phyloP scores from a whole-genome alignment of 2,888 invertebrate genomes.

The Chrysotoxum bicinctum region DNA sequence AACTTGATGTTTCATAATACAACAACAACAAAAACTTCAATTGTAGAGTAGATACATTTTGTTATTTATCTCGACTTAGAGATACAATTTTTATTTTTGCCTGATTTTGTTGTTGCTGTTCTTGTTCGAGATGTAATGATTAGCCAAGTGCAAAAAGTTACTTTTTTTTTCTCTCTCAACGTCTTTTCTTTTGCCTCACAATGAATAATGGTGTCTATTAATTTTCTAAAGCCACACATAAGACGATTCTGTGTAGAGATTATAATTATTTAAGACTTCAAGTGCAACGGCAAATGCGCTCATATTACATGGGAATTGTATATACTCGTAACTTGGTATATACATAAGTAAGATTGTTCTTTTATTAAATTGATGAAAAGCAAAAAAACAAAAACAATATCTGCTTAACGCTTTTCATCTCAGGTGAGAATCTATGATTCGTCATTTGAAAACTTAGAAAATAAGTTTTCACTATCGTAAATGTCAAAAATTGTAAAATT shows the following conservation, averaged over 20 bases:
- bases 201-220: slow-evolving; percentile 39
- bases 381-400: not conserved
- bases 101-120: slow-evolving; percentile 9
- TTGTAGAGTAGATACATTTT: slow-evolving; percentile 37
- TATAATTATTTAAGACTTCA: slow-evolving; percentile 55
- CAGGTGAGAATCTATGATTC: not conserved
- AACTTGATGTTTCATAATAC: slow-evolving; percentile 66
- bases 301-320: slow-evolving; percentile 29
- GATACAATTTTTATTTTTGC: slow-evolving; percentile 1
- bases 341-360: not conserved
- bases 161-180: not conserved
- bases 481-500: too few relatives aligned
- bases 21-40: not conserved
- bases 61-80: not conserved
- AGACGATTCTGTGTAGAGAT: slow-evolving; percentile 24
- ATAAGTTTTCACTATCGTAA: not conserved
- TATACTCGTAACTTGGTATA: not conserved
- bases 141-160: slow-evolving; percentile 45
- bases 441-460: not conserved
- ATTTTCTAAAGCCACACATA: slow-evolving; percentile 4
- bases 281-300: slow-evolving; percentile 54
- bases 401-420: not conserved
- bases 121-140: slow-evolving; percentile 42
- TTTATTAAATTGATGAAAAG: not conserved
- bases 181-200: slow-evolving; percentile 19